These are phyloP conservation scores for Drosophila koepferae DNA, from an alignment of 2,888 invertebrate species.

Conservation along the genomic window DNA sequence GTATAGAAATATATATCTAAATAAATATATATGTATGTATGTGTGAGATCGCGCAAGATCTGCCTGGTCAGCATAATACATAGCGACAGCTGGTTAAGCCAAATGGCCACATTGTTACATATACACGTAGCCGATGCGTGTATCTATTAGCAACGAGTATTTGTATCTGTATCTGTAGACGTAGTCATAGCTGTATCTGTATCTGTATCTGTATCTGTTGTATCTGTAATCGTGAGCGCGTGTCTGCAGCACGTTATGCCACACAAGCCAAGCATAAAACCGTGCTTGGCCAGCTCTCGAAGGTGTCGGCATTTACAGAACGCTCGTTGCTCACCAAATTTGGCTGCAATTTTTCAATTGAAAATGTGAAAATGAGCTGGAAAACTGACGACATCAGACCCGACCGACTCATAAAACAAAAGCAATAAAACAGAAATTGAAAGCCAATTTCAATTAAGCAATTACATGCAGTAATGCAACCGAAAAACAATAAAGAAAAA, in stretches of 20 bases:
- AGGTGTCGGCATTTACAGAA: slow-evolving; percentile 48
- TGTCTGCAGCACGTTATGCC: slow-evolving; percentile 56
- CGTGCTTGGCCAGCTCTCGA: slow-evolving; percentile 26
- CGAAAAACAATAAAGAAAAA: slow-evolving; percentile 7
- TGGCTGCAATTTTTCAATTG: slow-evolving; percentile 68
- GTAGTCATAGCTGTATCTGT: slow-evolving; percentile 31
- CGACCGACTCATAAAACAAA: slow-evolving; percentile 23
- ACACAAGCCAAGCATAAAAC: slow-evolving; percentile 8
- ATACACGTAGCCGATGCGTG: slow-evolving; percentile 45
- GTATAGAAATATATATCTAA: slow-evolving; percentile 6
- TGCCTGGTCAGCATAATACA: slow-evolving; percentile 7
- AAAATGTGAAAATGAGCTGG: slow-evolving; percentile 33
- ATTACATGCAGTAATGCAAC: slow-evolving; percentile 25
- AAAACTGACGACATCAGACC: slow-evolving; percentile 49
- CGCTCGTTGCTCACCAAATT: slow-evolving; percentile 54
- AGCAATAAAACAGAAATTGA: slow-evolving; percentile 20
- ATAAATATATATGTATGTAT: slow-evolving; percentile 1
- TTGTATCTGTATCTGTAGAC: slow-evolving; percentile 22
- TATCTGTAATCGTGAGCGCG: slow-evolving; percentile 61
- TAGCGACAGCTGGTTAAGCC: slow-evolving; percentile 7
- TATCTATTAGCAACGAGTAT: slow-evolving; percentile 28
- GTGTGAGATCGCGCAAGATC: slow-evolving; percentile 6
- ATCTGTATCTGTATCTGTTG: slow-evolving; percentile 23
- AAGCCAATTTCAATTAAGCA: slow-evolving; percentile 39
- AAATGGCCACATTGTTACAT: slow-evolving; percentile 10